phyloP scores from a whole-genome alignment of 1,140 invertebrate genomes.

The Drosophila chauvacae region DNA sequence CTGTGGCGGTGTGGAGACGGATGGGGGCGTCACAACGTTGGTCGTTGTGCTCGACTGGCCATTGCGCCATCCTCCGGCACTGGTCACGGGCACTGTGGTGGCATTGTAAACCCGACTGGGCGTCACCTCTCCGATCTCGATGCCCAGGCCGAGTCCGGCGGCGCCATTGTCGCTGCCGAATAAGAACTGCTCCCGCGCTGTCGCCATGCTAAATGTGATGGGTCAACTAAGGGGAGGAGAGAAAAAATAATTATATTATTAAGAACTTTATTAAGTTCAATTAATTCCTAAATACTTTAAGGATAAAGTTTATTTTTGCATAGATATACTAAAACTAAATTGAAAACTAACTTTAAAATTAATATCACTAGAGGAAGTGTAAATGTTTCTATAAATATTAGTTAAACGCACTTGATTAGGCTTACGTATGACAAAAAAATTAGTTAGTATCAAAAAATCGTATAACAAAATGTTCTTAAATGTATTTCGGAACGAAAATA shows the following conservation, averaged over 20 bases:
- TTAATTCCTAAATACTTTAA: not conserved
- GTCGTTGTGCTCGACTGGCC: slow-evolving; percentile 31
- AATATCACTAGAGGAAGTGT: not conserved
- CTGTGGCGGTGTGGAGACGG: slow-evolving; percentile 20
- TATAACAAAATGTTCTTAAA: not conserved
- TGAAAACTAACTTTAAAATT: not conserved
- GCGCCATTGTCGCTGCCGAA: slow-evolving; percentile 54
- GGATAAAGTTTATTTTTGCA: not conserved
- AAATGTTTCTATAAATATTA: not conserved
- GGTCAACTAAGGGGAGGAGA: slow-evolving; percentile 34
- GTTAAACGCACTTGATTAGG: no score
- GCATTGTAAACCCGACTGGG: slow-evolving; percentile 67
- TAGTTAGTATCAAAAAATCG: not conserved
- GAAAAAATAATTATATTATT: no score
- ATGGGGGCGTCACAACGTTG: slow-evolving; percentile 3
- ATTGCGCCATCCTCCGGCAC: slow-evolving; percentile 46
- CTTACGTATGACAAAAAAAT: no score
- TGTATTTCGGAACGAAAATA: not conserved
- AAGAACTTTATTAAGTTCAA: no score
- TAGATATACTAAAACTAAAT: no score
- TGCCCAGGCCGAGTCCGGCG: slow-evolving; percentile 67
- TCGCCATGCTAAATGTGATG: slow-evolving; percentile 55
- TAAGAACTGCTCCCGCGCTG: slow-evolving; percentile 76
- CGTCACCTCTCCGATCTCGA: slow-evolving; percentile 58
- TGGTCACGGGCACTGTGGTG: slow-evolving; percentile 75